Evolutionary conservation across 2,888 invertebrate genomes (phyloP).

Genomic region (Synergus itoensis): DNA sequence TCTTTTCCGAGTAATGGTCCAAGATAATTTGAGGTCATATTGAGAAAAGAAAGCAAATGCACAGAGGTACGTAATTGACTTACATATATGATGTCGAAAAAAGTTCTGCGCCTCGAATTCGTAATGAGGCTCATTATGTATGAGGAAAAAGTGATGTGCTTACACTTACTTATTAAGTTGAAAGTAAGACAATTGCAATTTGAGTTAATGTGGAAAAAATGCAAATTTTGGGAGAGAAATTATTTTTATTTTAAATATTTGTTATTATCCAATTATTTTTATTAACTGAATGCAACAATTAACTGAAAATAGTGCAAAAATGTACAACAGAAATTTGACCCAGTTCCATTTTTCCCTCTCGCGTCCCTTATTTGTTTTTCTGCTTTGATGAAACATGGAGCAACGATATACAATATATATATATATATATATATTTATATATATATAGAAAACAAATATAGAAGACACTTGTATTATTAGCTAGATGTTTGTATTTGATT

Average conservation of each 20-base stretch:
- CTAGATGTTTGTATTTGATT: background rate
- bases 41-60: slow-evolving; percentile 33
- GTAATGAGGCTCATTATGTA: slow-evolving; percentile 39
- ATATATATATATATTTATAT: too few relatives aligned
- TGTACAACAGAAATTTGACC: slow-evolving; percentile 11
- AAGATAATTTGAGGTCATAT: slow-evolving; percentile 37
- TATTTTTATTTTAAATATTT: background rate
- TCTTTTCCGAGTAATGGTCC: slow-evolving; percentile 11
- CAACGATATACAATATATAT: too few relatives aligned
- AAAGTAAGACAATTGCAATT: background rate
- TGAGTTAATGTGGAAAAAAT: background rate
- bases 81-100: slow-evolving; percentile 18
- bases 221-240: background rate
- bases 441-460: background rate
- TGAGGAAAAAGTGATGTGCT: background rate
- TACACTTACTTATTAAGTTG: background rate
- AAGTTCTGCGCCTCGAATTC: slow-evolving; percentile 32
- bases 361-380: slow-evolving; percentile 24
- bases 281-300: background rate
- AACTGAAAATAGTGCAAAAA: background rate
- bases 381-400: slow-evolving; percentile 20
- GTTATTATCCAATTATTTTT: background rate
- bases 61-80: slow-evolving; percentile 18
- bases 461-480: background rate
- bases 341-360: background rate